Base-by-base conservation (phyloP, 2,888 invertebrate genomes). In the Drosophila emarginata region DNA sequence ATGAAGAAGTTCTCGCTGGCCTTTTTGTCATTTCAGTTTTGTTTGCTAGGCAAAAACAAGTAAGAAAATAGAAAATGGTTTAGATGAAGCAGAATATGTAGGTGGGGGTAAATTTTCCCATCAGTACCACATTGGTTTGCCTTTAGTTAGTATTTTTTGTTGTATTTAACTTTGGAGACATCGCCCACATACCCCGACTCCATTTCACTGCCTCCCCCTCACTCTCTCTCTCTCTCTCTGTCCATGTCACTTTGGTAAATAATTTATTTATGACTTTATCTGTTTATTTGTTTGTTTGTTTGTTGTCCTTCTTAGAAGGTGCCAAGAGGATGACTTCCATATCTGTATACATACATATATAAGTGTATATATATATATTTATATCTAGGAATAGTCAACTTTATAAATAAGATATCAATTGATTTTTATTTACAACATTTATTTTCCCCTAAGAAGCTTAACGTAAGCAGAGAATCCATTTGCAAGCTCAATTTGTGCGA, bases 331-430 rank as follows among this genome's bases (percentile, higher is more conserved):
- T 65, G 40, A 21, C 39, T 12, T 62, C 59, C 12, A 11, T 45
- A 21, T 45, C 18, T 45, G 4, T 12, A 4, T 18, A 4, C 2
- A 40, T 14, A 15, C 2, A 40, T 15, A 40, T 15, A 2, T 9
- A 40, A n/a, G n/a, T n/a, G n/a, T 15, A 15, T 11, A 45, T 9
- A 18, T 45, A 18, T 4, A 45, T 45, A 11, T 45, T 11, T 45
- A 40, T 40, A 28, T 45, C 36, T 39, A 39, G 37, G n/a, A 23
- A 51, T 36, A 63, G 52, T 69, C 63, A 45, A 73, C 79, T 80
- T 85, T 85, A 87, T 87, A 84, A 84, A 84, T 84, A 87, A 85
- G 87, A 87, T 80, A 84, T 86, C 84, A 84, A 84, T 84, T 87
- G 82, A 82, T 82, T 82, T 72, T 78, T 87, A 82, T 79, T 77